Base-by-base conservation (phyloP, 2,797 vertebrate genomes). In the Bufotes viridis region DNA sequence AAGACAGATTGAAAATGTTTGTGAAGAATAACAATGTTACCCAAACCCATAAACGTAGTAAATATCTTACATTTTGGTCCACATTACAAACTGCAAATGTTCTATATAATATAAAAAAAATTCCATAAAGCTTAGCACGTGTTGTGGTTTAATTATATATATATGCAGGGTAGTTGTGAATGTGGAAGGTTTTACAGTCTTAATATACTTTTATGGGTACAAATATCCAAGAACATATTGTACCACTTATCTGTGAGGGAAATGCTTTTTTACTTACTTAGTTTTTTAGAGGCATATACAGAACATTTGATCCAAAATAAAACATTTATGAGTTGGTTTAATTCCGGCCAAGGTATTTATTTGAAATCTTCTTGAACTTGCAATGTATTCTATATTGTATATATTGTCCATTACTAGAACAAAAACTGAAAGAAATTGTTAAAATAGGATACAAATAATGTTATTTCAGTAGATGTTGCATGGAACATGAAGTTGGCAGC, bases 121-220 rank as follows among this genome's bases (percentile, higher is more conserved):
- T 79, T 76, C 65, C 70, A 87, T 89, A 89, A 89, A 82, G 63
- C 58, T 82, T 61, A 86, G 80, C 88, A 89, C 80, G 80, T 89
- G 88, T 78, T 78, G 80, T 60, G 69, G n/a, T 89, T 89, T 89
- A 86, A 89, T 89, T 87, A 89, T 57, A 87, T 72, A 87, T 72
- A 86, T 87, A 87, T 83, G 78, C 20, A 67, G 80, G 53, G 72
- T 83, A 78, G 72, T 86, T 82, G 83, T 86, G 51, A 81, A 89
- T 78, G 74, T 82, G 61, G 53, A 86, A 86, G 80, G 61, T 89
- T 89, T 89, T 89, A 89, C 63, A 83, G 80, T 82, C 53, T 86
- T 89, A 86, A 89, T 89, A 89, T 89, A 70, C 49, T 89, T 89
- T 89, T 89, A 89, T 86, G 51, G 74, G 72, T 49, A 82, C 70